Conservation (phyloP, 2,888 invertebrate species). For the Busseola fusca region DNA sequence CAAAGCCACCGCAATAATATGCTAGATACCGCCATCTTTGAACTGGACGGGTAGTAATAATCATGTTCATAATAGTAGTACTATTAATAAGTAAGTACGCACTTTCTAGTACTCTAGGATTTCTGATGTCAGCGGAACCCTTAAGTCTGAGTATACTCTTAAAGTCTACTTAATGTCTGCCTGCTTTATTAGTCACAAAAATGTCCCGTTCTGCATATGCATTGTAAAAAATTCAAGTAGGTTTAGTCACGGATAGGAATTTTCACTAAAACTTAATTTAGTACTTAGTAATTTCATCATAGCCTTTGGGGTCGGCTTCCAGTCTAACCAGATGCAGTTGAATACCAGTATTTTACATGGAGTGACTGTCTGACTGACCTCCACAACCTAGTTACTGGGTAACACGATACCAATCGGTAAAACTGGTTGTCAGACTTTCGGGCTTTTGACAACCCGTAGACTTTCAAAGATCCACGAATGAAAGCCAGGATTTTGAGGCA, state of each 20-base stretch:
- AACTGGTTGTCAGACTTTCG: no score
- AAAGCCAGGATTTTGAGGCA: not conserved
- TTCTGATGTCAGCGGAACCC: not conserved
- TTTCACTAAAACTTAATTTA: constrained; percentile 1
- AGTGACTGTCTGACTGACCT: no score
- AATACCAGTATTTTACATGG: no score
- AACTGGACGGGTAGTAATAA: constrained; percentile 34
- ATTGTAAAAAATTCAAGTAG: not conserved
- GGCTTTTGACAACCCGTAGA: no score
- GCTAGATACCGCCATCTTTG: constrained; percentile 36
- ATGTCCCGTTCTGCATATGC: not conserved
- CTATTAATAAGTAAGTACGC: constrained; percentile 1
- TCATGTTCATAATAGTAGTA: constrained; percentile 16
- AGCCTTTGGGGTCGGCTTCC: no score
- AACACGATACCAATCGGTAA: no score
- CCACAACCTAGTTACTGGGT: no score
- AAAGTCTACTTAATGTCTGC: not conserved
- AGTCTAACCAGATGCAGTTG: no score
- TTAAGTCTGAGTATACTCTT: not conserved
- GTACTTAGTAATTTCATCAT: not conserved
- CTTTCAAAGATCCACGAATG: not conserved
- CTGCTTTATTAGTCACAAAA: constrained; percentile 1
- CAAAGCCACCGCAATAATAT: constrained; percentile 43
- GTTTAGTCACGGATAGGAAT: constrained; percentile 2
- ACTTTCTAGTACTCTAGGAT: constrained; percentile 27